These are phyloP conservation scores for Gambusia holbrooki DNA, from an alignment of 2,113 vertebrate species.

Conservation along the genomic window DNA sequence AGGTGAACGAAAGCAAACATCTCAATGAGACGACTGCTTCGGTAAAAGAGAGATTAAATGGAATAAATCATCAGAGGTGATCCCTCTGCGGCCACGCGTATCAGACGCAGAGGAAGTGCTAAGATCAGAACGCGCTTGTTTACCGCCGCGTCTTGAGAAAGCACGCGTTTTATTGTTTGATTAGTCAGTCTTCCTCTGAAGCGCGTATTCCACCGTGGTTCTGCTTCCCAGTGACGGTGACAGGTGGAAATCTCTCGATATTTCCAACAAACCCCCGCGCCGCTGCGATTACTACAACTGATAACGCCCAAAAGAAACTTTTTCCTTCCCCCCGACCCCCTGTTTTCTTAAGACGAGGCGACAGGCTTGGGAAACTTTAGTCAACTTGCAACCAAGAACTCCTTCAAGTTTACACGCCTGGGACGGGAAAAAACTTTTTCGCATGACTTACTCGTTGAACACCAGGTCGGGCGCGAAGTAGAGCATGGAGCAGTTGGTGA, in stretches of 20 bases:
- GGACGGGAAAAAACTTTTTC: not conserved
- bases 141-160: conserved; percentile 24
- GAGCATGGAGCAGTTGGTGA: conserved; percentile 92
- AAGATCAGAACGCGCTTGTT: conserved; percentile 47
- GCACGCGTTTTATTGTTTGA: not conserved
- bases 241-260: conserved; percentile 29
- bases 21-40: not conserved
- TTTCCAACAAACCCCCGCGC: conserved; percentile 7
- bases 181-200: conserved; percentile 41
- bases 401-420: not conserved
- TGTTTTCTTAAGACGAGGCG: conserved; percentile 2
- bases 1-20: conserved; percentile 4
- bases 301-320: conserved; percentile 10
- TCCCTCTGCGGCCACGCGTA: conserved; percentile 34
- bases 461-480: conserved; percentile 96
- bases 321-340: not conserved
- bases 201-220: conserved; percentile 14
- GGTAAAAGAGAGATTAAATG: conserved; percentile 35
- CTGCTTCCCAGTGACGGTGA: conserved; percentile 22
- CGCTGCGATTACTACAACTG: conserved; percentile 8
- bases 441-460: conserved; percentile 93
- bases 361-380: conserved; percentile 3
- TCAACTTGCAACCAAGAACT: not conserved
- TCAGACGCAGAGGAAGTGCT: conserved; percentile 17
- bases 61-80: conserved; percentile 58